A percentile compares a stretch with the other conserved stretches of the same genome.
phyloP scores from a whole-genome alignment of 1,140 invertebrate species.

The Pseudomyrmex flavicornis region DNA sequence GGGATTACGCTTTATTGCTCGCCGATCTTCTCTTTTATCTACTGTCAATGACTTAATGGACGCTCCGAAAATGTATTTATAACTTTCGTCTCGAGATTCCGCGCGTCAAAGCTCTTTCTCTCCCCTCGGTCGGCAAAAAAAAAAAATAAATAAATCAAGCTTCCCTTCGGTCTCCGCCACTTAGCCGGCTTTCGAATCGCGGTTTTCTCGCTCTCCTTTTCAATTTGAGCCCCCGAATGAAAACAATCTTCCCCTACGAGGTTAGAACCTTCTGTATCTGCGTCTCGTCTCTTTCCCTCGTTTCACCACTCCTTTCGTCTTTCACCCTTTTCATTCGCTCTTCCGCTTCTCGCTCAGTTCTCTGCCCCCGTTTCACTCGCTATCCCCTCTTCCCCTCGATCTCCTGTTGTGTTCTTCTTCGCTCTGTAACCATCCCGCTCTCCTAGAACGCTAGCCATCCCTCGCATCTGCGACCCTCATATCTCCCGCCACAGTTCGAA shows the following conservation, averaged over 20 bases:
- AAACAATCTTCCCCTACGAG: conserved; percentile 78
- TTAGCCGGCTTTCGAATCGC: conserved; percentile 73
- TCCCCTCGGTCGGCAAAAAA: conserved; percentile 9
- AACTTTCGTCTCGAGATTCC: conserved; percentile 1
- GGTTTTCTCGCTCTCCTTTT: conserved; percentile 78
- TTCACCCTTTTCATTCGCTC: conserved; percentile 48
- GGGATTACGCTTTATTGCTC: conserved; percentile 4
- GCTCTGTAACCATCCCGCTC: conserved; percentile 57
- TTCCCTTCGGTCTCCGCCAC: conserved; percentile 69
- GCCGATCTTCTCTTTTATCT: neutral
- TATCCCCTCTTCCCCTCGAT: conserved; percentile 54
- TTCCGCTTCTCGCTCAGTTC: conserved; percentile 17
- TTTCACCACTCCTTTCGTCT: conserved; percentile 42
- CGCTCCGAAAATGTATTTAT: conserved; percentile 35
- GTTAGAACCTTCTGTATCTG: conserved; percentile 64
- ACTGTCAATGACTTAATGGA: neutral
- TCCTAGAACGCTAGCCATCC: conserved; percentile 58
- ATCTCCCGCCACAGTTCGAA: conserved; percentile 69
- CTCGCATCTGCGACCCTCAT: conserved; percentile 57
- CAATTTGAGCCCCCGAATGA: conserved; percentile 78
- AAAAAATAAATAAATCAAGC: conserved; percentile 70
- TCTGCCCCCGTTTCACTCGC: conserved; percentile 40
- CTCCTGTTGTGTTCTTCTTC: conserved; percentile 65
- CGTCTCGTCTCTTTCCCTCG: conserved; percentile 34
- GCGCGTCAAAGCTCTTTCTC: neutral